Base-by-base conservation (phyloP, 1,140 invertebrate genomes). In the Drosophila auraria region DNA sequence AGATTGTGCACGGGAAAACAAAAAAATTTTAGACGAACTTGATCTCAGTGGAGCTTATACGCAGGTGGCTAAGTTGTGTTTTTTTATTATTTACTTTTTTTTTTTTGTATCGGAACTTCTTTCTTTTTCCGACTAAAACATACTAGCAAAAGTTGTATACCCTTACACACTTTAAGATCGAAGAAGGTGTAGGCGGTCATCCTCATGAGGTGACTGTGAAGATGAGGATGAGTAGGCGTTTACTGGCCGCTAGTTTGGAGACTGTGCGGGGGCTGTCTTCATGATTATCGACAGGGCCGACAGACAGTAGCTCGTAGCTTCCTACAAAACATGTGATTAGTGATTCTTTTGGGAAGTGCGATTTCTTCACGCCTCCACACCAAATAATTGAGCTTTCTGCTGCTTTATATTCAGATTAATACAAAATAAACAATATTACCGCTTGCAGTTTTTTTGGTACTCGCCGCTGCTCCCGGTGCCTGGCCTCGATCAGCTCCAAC, bases 401-500 rank as follows among this genome's bases (percentile, higher is more conserved):
- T 27, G 12, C 20, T 66, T 17, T 65, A 56, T 56, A 36, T n/a
- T 11, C 27, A 50, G 33, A 62, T 25, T 62, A 15, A 58, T 59
- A n/a, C 42, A 47, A 38, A n/a, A 27, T 5, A 70, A 51, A 30
- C 30, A 51, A 45, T 68, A 65, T 71, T 60, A 80, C 87, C 83
- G 87, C 78, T 87, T 94, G 7, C 95, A 97, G 97, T 93, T 95
- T 97, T 93, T 97, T 97, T 93, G 96, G 95, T 57, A 96, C 96
- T 91, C 96, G 96, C 87, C 94, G 97, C 30, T 99, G 98, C 92
- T 96, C 96, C 30, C 95, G 97, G 60, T 99, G 98, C 93, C 96
- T 97, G 82, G 96, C 96, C 27, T 96, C 96, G n/a, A 97, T 99
- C 70, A 95, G 96, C n/a, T 96, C 98, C 40, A 97, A 97, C 59